Conservation (phyloP, 2,113 vertebrate species). For the Rhinogobius similis region DNA sequence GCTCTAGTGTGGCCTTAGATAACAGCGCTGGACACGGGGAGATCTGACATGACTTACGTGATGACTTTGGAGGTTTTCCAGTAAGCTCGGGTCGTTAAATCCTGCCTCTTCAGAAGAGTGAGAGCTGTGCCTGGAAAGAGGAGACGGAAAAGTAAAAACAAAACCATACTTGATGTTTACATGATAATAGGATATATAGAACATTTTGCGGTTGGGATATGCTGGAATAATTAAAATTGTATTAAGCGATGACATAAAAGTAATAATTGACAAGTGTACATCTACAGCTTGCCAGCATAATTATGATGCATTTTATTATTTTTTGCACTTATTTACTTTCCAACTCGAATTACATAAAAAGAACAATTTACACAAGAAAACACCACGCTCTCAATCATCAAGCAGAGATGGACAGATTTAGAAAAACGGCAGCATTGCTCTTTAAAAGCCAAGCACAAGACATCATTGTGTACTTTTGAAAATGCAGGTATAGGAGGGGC, state of each 20-base stretch:
- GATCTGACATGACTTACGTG: conserved; percentile 85
- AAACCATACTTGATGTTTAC: conserved; percentile 12
- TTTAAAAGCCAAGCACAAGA: conserved; percentile 32
- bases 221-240: neutral
- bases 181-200: too few species aligned
- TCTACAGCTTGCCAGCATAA: neutral
- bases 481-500: conserved; percentile 9
- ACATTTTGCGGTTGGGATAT: neutral
- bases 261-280: neutral
- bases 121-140: conserved; percentile 82
- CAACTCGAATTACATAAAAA: neutral
- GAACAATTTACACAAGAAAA: neutral
- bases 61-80: conserved; percentile 96
- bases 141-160: conserved; percentile 48
- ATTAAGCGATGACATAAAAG: too few species aligned
- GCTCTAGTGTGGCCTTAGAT: conserved; percentile 27
- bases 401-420: neutral
- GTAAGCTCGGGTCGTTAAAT: conserved; percentile 89
- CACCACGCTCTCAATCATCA: neutral
- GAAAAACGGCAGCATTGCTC: conserved; percentile 29
- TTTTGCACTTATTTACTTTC: neutral
- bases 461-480: conserved; percentile 11
- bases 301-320: too few species aligned
- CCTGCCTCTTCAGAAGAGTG: conserved; percentile 84
- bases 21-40: conserved; percentile 9